These are phyloP conservation scores for Pygoscelis antarcticus DNA, from an alignment of 2,113 vertebrate species.

Conservation along the genomic window DNA sequence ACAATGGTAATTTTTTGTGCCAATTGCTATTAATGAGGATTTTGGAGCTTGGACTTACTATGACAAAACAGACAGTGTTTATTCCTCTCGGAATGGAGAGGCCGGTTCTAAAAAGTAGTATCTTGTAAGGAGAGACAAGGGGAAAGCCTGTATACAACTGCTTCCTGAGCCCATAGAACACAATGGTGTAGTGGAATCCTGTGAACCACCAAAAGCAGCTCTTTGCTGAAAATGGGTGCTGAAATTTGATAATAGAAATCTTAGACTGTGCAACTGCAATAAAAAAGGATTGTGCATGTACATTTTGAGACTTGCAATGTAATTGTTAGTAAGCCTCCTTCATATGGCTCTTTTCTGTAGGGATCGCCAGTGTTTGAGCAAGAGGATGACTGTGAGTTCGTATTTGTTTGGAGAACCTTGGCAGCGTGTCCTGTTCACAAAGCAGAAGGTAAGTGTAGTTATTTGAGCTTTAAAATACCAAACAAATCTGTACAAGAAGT, in stretches of 20 bases:
- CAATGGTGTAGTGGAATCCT: background rate
- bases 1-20: constrained; percentile 72
- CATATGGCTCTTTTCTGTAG: constrained; percentile 56
- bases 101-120: background rate
- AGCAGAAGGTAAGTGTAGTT: constrained; percentile 78
- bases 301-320: background rate
- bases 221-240: background rate
- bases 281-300: background rate
- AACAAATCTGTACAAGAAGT: background rate
- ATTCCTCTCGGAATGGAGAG: background rate
- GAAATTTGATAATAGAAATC: background rate
- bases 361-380: constrained; percentile 88
- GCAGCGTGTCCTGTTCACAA: constrained; percentile 88
- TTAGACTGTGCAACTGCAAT: background rate
- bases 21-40: background rate
- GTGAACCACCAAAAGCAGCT: background rate
- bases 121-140: background rate
- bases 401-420: constrained; percentile 93
- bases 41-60: background rate
- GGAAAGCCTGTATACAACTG: background rate
- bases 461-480: background rate
- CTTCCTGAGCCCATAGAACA: background rate
- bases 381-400: constrained; percentile 85
- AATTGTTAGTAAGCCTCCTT: background rate
- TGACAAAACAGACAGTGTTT: background rate